Evolutionary conservation across 2,113 vertebrate species (phyloP).

Genomic region (Vanacampus margaritifer): DNA sequence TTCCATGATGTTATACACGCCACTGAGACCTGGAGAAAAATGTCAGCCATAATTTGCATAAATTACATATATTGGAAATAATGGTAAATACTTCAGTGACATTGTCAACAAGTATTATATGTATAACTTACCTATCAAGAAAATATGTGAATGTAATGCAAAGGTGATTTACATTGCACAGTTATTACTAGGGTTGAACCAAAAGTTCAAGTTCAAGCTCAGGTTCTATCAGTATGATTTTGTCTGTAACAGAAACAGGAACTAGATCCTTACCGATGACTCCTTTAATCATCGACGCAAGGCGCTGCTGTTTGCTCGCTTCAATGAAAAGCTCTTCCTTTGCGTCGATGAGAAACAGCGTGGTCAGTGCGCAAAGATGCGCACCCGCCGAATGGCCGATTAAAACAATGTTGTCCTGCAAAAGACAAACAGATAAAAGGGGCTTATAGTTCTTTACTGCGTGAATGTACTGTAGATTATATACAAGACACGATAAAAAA

Average conservation of each 20-base stretch:
- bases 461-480: too few species aligned
- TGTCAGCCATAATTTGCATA: not conserved
- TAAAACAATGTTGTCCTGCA: constrained; percentile 67
- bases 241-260: not conserved
- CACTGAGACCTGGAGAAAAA: constrained; percentile 62
- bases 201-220: too few species aligned
- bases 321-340: constrained; percentile 65
- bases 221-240: too few species aligned
- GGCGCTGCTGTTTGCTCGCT: constrained; percentile 44
- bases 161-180: too few species aligned
- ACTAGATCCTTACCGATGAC: constrained; percentile 57
- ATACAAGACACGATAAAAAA: too few species aligned
- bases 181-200: too few species aligned
- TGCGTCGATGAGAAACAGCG: constrained; percentile 64
- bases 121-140: too few species aligned
- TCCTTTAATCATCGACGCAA: constrained; percentile 56
- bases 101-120: too few species aligned
- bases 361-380: constrained; percentile 65
- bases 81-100: too few species aligned
- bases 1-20: constrained; percentile 71
- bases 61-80: not conserved
- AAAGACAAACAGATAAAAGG: constrained; percentile 7
- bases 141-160: too few species aligned
- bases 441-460: too few species aligned
- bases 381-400: constrained; percentile 74